phyloP scores from a whole-genome alignment of 2,888 invertebrate genomes.

The Adelphocoris suturalis region DNA sequence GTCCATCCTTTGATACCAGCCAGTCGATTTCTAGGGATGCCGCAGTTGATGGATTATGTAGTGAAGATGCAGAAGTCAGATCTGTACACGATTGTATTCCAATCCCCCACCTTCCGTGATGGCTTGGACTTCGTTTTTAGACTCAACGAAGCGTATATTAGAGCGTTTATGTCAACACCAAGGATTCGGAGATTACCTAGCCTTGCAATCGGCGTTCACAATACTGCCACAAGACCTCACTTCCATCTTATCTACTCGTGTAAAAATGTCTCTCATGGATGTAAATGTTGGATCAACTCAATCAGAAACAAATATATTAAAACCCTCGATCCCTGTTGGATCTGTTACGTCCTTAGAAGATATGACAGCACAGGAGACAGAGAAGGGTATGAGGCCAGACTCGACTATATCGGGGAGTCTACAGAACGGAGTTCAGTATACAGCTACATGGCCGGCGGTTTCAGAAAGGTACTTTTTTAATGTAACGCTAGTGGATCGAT shows the following conservation, averaged over 20 bases:
- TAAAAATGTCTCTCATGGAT: neutral
- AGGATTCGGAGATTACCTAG: neutral
- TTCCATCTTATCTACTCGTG: too few species aligned
- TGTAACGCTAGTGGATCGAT: neutral
- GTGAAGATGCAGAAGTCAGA: neutral
- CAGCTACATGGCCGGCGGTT: neutral
- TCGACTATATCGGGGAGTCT: constrained; percentile 2
- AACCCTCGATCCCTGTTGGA: too few species aligned
- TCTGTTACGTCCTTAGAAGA: too few species aligned
- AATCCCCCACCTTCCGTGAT: constrained; percentile 17
- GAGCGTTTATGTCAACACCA: constrained; percentile 14
- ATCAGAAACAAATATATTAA: neutral
- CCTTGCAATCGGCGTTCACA: neutral
- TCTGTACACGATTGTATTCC: constrained; percentile 39
- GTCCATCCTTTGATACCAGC: neutral
- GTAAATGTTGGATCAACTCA: neutral
- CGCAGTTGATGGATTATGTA: constrained; percentile 2
- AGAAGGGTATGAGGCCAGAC: constrained; percentile 40
- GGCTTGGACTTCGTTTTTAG: neutral
- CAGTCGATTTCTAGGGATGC: neutral
- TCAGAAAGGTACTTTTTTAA: neutral
- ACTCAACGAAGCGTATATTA: constrained; percentile 17
- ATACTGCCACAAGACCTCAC: neutral
- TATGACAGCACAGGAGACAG: neutral
- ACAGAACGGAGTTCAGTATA: constrained; percentile 4